These are phyloP conservation scores for Meloidogyne chitwoodi DNA, from an alignment of 1,140 invertebrate genomes.

Conservation along the genomic window DNA sequence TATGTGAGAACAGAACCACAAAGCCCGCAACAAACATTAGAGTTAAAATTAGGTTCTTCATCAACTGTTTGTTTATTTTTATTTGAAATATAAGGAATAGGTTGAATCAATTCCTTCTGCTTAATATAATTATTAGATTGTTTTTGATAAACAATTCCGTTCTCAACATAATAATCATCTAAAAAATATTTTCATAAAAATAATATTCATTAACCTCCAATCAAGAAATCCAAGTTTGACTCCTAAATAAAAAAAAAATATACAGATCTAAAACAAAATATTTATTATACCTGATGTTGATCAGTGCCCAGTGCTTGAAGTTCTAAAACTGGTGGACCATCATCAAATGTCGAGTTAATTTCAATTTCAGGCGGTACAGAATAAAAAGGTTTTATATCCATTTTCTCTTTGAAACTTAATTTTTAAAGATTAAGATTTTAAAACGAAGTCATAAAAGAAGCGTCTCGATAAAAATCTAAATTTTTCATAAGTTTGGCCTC, in stretches of 20 bases:
- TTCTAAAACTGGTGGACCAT: not conserved
- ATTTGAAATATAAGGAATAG: not conserved
- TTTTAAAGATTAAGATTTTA: not conserved
- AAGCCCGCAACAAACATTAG: constrained; percentile 55
- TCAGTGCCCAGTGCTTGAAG: not conserved
- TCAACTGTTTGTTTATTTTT: not conserved
- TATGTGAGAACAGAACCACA: constrained; percentile 58
- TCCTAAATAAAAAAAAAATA: not conserved
- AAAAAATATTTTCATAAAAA: not conserved
- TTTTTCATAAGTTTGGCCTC: not conserved
- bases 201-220: not conserved
- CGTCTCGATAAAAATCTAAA: not conserved
- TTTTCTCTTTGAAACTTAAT: not conserved
- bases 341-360: not conserved
- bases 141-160: constrained; percentile 26
- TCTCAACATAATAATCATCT: constrained; percentile 28
- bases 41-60: constrained; percentile 36
- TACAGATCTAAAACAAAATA: not conserved
- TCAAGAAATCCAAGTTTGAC: not conserved
- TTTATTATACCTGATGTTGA: not conserved
- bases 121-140: not conserved
- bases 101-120: not conserved
- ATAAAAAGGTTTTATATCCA: not conserved
- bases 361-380: not conserved
- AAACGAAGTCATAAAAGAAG: not conserved